A percentile compares a stretch with the other conserved stretches of the same genome.
phyloP scores from a whole-genome alignment of 1,140 invertebrate genomes.

The Danaus melanippus region DNA sequence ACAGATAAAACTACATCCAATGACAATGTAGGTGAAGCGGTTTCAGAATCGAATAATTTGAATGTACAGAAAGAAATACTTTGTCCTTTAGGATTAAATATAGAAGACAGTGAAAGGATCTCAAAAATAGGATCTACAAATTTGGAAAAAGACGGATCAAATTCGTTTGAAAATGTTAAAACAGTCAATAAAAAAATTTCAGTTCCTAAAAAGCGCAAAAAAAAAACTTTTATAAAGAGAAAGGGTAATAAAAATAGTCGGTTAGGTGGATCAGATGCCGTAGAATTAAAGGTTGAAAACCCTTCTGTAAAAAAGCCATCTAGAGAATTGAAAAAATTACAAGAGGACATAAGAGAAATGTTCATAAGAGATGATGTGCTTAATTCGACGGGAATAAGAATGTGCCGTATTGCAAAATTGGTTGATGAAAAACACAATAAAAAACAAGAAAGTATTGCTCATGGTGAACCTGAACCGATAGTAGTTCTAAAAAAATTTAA shows the following conservation, averaged over 20 bases:
- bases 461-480: conserved; percentile 22
- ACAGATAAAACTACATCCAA: too few relatives aligned
- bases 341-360: conserved; percentile 79
- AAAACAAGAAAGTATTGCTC: conserved; percentile 23
- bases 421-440: conserved; percentile 35
- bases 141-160: not conserved
- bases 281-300: conserved; percentile 19
- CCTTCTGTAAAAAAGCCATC: conserved; percentile 37
- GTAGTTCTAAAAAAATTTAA: conserved; percentile 42
- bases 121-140: too few relatives aligned
- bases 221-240: conserved; percentile 16
- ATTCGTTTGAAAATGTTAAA: conserved; percentile 8
- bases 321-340: conserved; percentile 74
- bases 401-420: conserved; percentile 68
- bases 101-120: too few relatives aligned
- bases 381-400: conserved; percentile 69
- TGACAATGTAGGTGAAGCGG: too few relatives aligned
- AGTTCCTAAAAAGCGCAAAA: conserved; percentile 26
- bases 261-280: conserved; percentile 29
- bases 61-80: too few relatives aligned
- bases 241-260: conserved; percentile 22
- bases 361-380: conserved; percentile 76
- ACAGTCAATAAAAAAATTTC: too few relatives aligned
- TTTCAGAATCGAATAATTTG: too few relatives aligned
- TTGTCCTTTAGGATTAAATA: too few relatives aligned